These are phyloP conservation scores for Hemicordylus capensis DNA, from an alignment of 2,113 vertebrate species.

Conservation along the genomic window DNA sequence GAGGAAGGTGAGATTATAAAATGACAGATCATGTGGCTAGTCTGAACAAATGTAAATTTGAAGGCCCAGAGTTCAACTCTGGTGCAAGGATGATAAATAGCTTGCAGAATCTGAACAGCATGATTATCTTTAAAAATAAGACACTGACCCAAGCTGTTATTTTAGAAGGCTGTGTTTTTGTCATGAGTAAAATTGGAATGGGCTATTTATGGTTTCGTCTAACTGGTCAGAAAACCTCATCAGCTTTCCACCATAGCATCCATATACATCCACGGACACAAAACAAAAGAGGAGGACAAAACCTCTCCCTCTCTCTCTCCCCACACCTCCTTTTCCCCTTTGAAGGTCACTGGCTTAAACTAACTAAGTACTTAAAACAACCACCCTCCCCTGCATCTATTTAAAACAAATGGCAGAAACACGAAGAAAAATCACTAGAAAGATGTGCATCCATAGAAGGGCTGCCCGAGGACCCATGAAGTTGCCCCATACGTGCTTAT, in stretches of 20 bases:
- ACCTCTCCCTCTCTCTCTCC: too few species aligned
- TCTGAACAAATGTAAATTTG: constrained; percentile 13
- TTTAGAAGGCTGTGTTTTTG: neutral
- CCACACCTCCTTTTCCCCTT: neutral
- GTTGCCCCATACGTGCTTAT: neutral
- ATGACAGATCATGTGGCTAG: neutral
- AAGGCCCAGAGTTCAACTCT: neutral
- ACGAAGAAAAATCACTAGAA: neutral
- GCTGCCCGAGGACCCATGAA: neutral
- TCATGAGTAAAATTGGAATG: constrained; percentile 3
- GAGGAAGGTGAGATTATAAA: constrained; percentile 7
- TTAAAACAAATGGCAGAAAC: neutral
- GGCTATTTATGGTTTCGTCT: neutral
- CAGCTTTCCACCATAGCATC: neutral
- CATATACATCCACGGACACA: neutral
- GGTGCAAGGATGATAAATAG: neutral
- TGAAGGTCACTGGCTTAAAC: neutral
- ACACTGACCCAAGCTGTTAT: neutral
- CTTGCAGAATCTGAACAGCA: neutral
- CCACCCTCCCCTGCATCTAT: rapidly evolving
- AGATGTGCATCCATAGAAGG: neutral
- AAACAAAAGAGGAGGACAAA: neutral
- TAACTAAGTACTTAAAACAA: constrained; percentile 22
- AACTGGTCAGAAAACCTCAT: neutral
- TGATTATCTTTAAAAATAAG: neutral